Base-by-base conservation (phyloP, 2,888 invertebrate species). In the Muschampia staudingeri region DNA sequence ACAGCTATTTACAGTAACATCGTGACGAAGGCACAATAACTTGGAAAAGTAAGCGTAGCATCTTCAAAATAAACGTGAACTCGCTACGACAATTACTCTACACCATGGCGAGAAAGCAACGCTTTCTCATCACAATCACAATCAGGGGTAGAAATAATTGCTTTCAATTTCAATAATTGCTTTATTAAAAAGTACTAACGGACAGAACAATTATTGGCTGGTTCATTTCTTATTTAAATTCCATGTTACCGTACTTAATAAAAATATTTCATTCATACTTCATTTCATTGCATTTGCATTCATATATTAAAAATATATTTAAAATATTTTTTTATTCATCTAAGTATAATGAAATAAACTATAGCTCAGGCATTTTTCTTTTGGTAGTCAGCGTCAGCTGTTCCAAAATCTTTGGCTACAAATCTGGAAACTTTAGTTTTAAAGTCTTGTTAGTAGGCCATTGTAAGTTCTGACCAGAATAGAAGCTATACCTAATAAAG, bases 41-140 rank as follows among this genome's bases (percentile, higher is more conserved):
- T 75, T 19, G 70, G 48, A 70, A 89, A 87, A 87, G 85, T 87
- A 61, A 70, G 56, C 61, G 89, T 87, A 86, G 86, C 87, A 89
- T 71, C 71, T 76, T 90, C 89, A 88, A 93, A 93, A 91, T 91
- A 91, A 92, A 90, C 92, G 93, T 93, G 91, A 93, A 92, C 89
- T 88, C 86, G 90, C 92, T 91, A 89, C 88, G 61, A 80, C 70
- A 80, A 80, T 80, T 76, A 80, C 80, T 6, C 16, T 75, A 52
- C 75, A 61, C 69, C 70, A 80, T 91, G 88, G 87, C 89, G 92
- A 92, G 94, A 94, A 94, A 94, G 94, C 89, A 88, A 89, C 90
- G 92, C 94, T 94, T 94, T 94, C 93, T 94, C 92, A 87, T 81
- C 84, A 85, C 91, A 90, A 92, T 82, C 85, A 85, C 91, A 90